Conservation (phyloP, 1,140 invertebrate genomes). For the Heliconius hewitsoni region DNA sequence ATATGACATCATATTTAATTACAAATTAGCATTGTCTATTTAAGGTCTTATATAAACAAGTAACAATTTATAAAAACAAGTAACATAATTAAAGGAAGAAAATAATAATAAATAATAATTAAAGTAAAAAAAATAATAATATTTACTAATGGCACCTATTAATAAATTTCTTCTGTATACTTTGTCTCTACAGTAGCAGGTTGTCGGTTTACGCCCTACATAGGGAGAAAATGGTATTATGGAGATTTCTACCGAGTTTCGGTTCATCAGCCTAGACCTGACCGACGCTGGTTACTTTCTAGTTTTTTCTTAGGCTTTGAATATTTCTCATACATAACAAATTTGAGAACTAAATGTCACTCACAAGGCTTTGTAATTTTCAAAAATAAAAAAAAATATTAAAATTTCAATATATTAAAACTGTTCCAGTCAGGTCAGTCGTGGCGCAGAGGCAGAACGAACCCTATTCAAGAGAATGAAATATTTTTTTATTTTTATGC, state of each 20-base stretch:
- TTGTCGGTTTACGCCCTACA: slow-evolving; percentile 62
- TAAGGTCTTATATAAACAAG: background rate
- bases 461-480: too few species aligned
- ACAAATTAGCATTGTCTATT: background rate
- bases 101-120: background rate
- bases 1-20: background rate
- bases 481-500: too few species aligned
- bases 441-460: too few species aligned
- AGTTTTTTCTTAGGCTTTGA: slow-evolving; percentile 34
- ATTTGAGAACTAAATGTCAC: too few species aligned
- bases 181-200: slow-evolving; percentile 38
- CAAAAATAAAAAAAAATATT: background rate
- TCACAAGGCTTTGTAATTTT: too few species aligned
- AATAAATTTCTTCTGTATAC: background rate
- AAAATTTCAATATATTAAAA: background rate
- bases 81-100: too few species aligned
- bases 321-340: background rate
- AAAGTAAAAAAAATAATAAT: background rate
- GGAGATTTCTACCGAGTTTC: slow-evolving; percentile 73
- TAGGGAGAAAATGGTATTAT: slow-evolving; percentile 70
- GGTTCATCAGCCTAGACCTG: slow-evolving; percentile 59
- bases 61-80: too few species aligned
- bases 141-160: background rate
- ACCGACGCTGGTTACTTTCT: slow-evolving; percentile 60
- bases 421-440: too few species aligned